Evolutionary conservation across 2,888 invertebrate genomes (phyloP), one percentile per base, ranked within the genome.

Genomic region (Aporophyla lueneburgensis): DNA sequence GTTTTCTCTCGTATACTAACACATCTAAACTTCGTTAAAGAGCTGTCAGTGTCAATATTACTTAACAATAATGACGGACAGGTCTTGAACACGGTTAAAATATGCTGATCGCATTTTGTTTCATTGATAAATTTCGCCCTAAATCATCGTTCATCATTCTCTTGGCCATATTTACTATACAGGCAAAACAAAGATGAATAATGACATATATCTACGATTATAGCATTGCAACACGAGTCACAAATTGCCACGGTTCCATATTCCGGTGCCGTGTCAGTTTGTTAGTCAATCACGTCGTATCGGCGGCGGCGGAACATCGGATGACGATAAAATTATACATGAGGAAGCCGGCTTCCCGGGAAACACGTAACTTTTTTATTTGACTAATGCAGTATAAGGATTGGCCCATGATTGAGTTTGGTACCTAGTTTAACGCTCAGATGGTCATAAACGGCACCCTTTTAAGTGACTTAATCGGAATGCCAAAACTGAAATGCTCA

Each of bases 291-390:
- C 65, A 70, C 56, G 63, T 68, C 61, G 63, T 68, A 66, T 71
- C 56, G 19, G 19, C 56, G n/a, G n/a, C 16, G 16, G 19, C 53
- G 51, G 56, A 75, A 82, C 77, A 68, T 33, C 72, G 70, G 68
- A 73, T 71, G 56, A 24, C 61, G 83, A 83, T 85, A 86, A 83
- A 82, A 62, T 70, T 65, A 74, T 27, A 71, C 16, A 59, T 16
- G 66, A 73, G 83, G 85, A 85, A 73, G 72, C 63, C 1, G 5
- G 73, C 83, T 82, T 83, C 83, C 83, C 61, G 83, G 83, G 78
- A 73, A 81, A 58, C 62, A 49, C 56, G 53, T 62, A n/a, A 58
- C 24, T 61, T 66, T 81, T 80, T 71, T 80, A 49, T 80, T 81
- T 65, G 53, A 65, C 33, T 49, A 43, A 56, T 65, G 54, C 33